Conservation (phyloP, 1,140 invertebrate species). For the Arctopsyche grandis region DNA sequence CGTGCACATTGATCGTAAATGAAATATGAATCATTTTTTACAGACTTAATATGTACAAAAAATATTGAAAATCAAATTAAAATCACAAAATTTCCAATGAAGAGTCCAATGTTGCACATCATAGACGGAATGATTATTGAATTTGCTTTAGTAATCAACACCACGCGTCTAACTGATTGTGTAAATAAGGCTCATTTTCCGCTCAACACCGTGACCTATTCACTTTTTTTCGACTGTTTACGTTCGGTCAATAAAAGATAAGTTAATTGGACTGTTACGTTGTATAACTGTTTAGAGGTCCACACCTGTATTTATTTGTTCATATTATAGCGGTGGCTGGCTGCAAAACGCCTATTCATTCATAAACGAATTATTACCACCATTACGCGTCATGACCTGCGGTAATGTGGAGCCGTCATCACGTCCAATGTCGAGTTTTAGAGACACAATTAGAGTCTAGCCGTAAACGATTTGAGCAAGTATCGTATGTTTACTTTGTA, state of each 20-base stretch:
- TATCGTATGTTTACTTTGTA: constrained; percentile 39
- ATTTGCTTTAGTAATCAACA: background rate
- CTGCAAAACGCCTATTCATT: constrained; percentile 50
- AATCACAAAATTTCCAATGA: too few relatives aligned
- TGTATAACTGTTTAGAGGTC: constrained; percentile 48
- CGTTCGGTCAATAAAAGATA: constrained; percentile 53
- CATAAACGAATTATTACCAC: constrained; percentile 48
- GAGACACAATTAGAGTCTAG: constrained; percentile 51
- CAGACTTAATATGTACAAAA: too few relatives aligned
- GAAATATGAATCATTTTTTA: too few relatives aligned
- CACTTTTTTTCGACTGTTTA: constrained; percentile 48
- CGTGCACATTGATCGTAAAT: too few relatives aligned
- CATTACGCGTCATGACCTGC: constrained; percentile 47
- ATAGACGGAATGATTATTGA: background rate
- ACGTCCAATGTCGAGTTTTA: constrained; percentile 4
- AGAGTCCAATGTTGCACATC: too few relatives aligned
- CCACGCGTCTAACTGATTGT: background rate
- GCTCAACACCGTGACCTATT: constrained; percentile 18
- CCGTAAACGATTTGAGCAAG: constrained; percentile 44
- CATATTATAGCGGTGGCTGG: constrained; percentile 25
- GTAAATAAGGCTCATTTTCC: constrained; percentile 19
- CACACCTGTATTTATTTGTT: constrained; percentile 51
- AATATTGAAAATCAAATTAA: too few relatives aligned
- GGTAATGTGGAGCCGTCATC: constrained; percentile 28
- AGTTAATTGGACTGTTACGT: constrained; percentile 54